Base-by-base conservation (phyloP, 2,113 vertebrate species). In the Scartelaos histophorus region DNA sequence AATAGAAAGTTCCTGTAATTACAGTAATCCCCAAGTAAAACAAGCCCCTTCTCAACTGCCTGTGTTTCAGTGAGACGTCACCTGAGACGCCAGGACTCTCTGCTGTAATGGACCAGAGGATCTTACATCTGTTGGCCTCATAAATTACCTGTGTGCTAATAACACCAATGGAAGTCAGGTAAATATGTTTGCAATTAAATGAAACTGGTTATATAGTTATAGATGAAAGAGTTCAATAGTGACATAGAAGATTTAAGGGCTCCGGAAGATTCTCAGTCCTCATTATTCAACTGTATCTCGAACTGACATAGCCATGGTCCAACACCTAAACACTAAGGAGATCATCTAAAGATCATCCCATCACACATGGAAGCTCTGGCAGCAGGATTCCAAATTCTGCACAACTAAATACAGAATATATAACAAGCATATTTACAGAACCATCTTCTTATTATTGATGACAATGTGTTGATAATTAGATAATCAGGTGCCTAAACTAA, bases 41-140 rank as follows among this genome's bases (percentile, higher is more conserved):
- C 70, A 82, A 57, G 47, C 70, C 29, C 49, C 11, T 19, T 13
- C 53, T 67, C 66, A 57, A 74, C 69, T 66, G 61, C 61, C 22
- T 47, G 72, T 54, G 53, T 79, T 82, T 81, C 78, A 49, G 71
- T 82, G 75, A 75, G 67, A 78, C 61, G 78, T 73, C 78, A 69
- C 70, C 67, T 51, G 38, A 35, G 75, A 71, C 71, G 84, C 78
- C 78, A 78, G 60, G 66, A 67, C 17, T 84, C 61, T 79, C 69
- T 47, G 61, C 76, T 74, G 74, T 68, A 76, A 87, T 71, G 47
- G 72, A 69, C 1, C 13, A 25, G 64, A 58, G 76, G 45, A 69
- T 81, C 83, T 89, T 90, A 87, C 86, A 84, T 79, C 82, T 81
- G 86, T 92, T 84, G 74, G 79, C 60, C 53, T 73, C 74, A 66